Base-by-base conservation (phyloP, 2,888 invertebrate genomes). In the Nebria brevicollis region DNA sequence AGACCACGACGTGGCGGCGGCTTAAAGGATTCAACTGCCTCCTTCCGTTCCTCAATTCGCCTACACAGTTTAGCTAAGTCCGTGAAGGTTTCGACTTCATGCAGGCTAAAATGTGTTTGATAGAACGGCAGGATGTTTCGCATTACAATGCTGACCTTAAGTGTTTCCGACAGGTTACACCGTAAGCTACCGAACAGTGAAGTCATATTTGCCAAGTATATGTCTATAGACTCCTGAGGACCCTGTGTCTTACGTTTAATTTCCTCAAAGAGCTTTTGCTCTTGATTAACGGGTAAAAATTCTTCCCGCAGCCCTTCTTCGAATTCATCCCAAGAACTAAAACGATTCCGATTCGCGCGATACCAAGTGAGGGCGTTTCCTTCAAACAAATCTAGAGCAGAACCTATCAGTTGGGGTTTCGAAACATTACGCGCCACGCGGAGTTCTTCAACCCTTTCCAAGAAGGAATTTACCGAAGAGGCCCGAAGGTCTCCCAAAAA, bases 231-330 rank as follows among this genome's bases (percentile, higher is more conserved):
- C 77, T 85, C 84, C 20, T 83, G 65, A 13, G 83, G 77, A 10
- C 84, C 85, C 78, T 86, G 86, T 0, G 83, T 83, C 2, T 85
- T 79, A 15, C 74, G 74, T 15, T 82, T 74, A 20, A 86, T 85
- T 70, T 85, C 84, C 26, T 84, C 83, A 20, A 82, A 82, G 8
- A 86, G 80, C 15, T 76, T 72, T 10, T 85, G 83, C 25, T 85
- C 84, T 73, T 85, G 85, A 77, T 84, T 84, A 5, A 73, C 26
- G 0, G 84, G 84, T 34, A 77, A 82, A 75, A 84, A 85, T 66
- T 82, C 81, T 66, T 82, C 43, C 26, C 82, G 75, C 20, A 75
- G 20, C 11, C 43, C 43, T 2, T 13, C 41, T 11, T 66, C 68
- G 10, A 66, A 15, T 75, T 54, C 83, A 77, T 81, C 73, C 83